These are phyloP conservation scores for Scaptomyza tumidula DNA, from an alignment of 2,888 invertebrate species.

Conservation along the genomic window DNA sequence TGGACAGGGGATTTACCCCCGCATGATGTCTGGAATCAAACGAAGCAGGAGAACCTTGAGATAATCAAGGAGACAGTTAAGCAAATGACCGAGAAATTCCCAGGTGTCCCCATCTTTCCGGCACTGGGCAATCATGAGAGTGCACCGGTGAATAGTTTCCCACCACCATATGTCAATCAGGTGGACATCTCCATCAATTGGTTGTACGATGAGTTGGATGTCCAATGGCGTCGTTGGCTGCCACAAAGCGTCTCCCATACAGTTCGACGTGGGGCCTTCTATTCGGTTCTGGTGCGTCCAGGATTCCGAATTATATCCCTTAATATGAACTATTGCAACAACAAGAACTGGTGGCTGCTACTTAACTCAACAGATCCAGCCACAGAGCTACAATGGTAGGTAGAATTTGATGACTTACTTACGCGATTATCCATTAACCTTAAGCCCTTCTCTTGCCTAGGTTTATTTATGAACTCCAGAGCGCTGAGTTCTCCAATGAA, in stretches of 20 bases:
- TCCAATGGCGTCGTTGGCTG: constrained; percentile 96
- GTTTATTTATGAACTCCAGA: constrained; percentile 95
- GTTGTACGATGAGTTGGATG: constrained; percentile 95
- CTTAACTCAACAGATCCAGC: constrained; percentile 98
- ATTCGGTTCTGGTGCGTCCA: constrained; percentile 94
- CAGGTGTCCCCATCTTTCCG: constrained; percentile 96
- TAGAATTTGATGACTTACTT: too few species aligned
- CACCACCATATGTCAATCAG: constrained; percentile 92
- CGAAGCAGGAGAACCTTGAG: constrained; percentile 93
- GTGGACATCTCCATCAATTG: constrained; percentile 94
- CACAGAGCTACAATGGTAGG: constrained; percentile 94
- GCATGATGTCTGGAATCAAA: constrained; percentile 98
- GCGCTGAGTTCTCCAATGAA: constrained; percentile 96
- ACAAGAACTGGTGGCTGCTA: constrained; percentile 97
- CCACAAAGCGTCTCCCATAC: constrained; percentile 94
- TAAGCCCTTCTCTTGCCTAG: not conserved
- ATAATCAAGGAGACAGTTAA: constrained; percentile 93
- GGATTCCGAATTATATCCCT: constrained; percentile 96
- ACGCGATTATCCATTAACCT: not conserved
- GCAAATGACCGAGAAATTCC: constrained; percentile 94
- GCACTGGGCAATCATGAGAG: constrained; percentile 98
- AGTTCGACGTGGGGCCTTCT: constrained; percentile 94
- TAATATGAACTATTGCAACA: constrained; percentile 99
- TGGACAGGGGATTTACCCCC: constrained; percentile 99
- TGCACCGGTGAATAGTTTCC: constrained; percentile 97